Evolutionary conservation across 2,797 vertebrate genomes (phyloP), one percentile per base, ranked within the genome.

Genomic region (Paramormyrops hopkinsi): DNA sequence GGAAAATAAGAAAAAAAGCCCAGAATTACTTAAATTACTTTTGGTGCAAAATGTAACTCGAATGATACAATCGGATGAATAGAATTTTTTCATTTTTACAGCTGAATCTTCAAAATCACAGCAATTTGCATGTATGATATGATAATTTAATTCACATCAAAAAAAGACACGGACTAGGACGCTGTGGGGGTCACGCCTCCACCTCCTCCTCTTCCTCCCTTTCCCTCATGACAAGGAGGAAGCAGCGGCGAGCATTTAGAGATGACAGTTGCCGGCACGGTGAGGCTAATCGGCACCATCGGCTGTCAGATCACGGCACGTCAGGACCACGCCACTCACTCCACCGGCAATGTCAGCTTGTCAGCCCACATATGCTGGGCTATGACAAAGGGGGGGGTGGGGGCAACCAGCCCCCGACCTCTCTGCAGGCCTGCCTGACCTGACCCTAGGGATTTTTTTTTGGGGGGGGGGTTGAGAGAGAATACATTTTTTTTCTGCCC

Each of bases 291-390:
- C 59, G 69, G 59, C 46, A 5, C 59, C 89, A 86, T 86, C 46
- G 83, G 59, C 84, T 89, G 89, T 89, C 89, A 89, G 83, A 73
- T 62, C 14, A 2, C 17, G 5, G 14, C 37, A 84, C 88, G 17
- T 89, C 88, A 85, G n/a, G n/a, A 37, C n/a, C n/a, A 2, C 7
- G 12, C 54, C 86, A 3, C 44, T 50, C 82, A 41, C 59, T 89
- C 88, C 84, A 22, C 83, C 83, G 89, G 89, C 89, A 89, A 89
- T 89, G 89, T 89, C 89, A 86, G 46, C 83, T 86, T 89, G 89
- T 89, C 89, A 89, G 89, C 83, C 59, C 83, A 54, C 89, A 89
- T 89, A 89, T 89, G 89, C 48, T 89, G 14, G 50, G 19, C 46
- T 48, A 86, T 0, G 22, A 22, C 50, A n/a, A 46, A 19, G 50